phyloP scores from a whole-genome alignment of 2,113 vertebrate genomes.

The Cryptotis parvus region DNA sequence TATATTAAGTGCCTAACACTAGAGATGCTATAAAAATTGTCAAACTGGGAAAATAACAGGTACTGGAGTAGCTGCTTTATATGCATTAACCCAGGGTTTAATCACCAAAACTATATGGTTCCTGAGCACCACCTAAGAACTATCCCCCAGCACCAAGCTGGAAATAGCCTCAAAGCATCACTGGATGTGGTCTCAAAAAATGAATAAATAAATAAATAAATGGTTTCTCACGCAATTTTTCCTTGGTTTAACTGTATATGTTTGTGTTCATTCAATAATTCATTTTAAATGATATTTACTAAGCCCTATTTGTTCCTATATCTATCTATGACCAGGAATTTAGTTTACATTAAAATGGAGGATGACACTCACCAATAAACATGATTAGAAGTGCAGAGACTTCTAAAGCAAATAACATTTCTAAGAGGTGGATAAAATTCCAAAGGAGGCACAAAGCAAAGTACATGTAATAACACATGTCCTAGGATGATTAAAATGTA shows the following conservation, averaged over 20 bases:
- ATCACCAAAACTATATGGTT: too few species aligned
- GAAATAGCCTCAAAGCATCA: too few species aligned
- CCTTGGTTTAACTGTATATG: not conserved
- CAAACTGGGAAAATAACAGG: too few species aligned
- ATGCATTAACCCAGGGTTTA: too few species aligned
- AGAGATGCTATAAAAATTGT: not conserved
- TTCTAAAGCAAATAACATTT: conserved; percentile 9
- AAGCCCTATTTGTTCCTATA: not conserved
- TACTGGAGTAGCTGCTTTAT: too few species aligned
- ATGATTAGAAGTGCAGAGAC: not conserved
- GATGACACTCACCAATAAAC: conserved; percentile 24
- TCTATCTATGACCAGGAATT: not conserved
- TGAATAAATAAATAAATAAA: too few species aligned
- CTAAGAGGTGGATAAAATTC: not conserved
- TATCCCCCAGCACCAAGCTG: too few species aligned
- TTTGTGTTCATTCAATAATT: not conserved
- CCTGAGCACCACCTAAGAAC: too few species aligned
- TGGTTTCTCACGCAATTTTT: not conserved
- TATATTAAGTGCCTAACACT: conserved; percentile 12
- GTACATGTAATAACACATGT: not conserved
- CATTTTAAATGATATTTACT: conserved; percentile 4
- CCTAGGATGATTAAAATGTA: not conserved
- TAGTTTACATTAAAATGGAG: not conserved
- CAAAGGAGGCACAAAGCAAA: not conserved
- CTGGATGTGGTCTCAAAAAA: too few species aligned